These are phyloP conservation scores for Brachionus rubens DNA, from an alignment of 1,140 invertebrate genomes.

Conservation along the genomic window DNA sequence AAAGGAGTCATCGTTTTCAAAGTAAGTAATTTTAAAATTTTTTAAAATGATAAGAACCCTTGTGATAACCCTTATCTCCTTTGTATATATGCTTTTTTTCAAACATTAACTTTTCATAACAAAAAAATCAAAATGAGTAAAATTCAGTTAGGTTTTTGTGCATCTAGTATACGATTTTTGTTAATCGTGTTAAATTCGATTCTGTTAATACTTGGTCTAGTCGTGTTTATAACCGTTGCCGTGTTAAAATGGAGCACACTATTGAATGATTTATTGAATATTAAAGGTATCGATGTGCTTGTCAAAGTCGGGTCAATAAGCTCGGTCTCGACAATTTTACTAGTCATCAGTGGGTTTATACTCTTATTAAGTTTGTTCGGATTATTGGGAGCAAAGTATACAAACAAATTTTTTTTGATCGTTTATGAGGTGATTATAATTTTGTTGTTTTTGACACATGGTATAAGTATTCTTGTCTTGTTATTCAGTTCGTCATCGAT, in stretches of 20 bases:
- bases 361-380: not conserved
- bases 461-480: constrained; percentile 1
- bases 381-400: not conserved
- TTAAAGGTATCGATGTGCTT: not conserved
- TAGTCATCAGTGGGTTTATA: constrained; percentile 1
- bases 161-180: not conserved
- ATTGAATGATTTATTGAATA: constrained; percentile 16
- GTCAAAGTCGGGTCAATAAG: constrained; percentile 19
- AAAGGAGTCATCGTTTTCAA: too few species aligned
- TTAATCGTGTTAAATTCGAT: not conserved
- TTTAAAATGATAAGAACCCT: too few species aligned
- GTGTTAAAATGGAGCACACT: constrained; percentile 38
- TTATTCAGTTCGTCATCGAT: not conserved
- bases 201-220: not conserved
- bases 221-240: constrained; percentile 32
- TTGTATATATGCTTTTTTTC: too few species aligned
- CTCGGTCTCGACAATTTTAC: not conserved
- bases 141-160: constrained; percentile 3
- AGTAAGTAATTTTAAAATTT: too few species aligned
- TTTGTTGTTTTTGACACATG: constrained; percentile 22
- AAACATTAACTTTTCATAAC: too few species aligned
- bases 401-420: not conserved
- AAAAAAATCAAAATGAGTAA: not conserved
- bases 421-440: constrained; percentile 22
- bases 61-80: too few species aligned